Evolutionary conservation across 2,888 invertebrate species (phyloP).

Genomic region (Steinernema hermaphroditum): DNA sequence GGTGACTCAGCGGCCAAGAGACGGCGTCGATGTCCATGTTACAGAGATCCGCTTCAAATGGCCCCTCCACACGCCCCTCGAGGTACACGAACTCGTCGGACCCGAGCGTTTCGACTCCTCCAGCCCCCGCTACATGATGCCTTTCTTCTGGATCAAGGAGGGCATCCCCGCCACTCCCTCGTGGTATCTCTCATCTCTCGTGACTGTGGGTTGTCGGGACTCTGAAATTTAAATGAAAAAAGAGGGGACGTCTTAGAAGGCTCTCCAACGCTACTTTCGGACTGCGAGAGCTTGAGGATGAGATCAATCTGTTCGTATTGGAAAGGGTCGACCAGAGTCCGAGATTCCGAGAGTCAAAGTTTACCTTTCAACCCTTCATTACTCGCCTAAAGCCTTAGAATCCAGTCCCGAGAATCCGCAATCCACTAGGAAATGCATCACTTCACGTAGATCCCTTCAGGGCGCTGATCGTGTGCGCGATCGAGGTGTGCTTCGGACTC

Average conservation of each 20-base stretch:
- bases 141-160: slow-evolving; percentile 60
- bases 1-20: not conserved
- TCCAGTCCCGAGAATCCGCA: too few species aligned
- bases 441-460: slow-evolving; percentile 41
- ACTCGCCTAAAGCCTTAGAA: too few species aligned
- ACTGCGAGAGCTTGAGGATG: too few species aligned
- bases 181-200: slow-evolving; percentile 50
- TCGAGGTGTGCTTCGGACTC: slow-evolving; percentile 18
- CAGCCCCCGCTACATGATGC: slow-evolving; percentile 53
- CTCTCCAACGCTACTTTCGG: too few species aligned
- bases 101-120: slow-evolving; percentile 57
- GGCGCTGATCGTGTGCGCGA: slow-evolving; percentile 60
- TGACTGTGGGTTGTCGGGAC: too few species aligned
- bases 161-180: slow-evolving; percentile 62
- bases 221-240: too few species aligned
- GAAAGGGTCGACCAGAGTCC: too few species aligned
- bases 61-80: slow-evolving; percentile 62
- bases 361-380: too few species aligned
- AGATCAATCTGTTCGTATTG: too few species aligned
- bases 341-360: too few species aligned
- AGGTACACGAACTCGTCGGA: slow-evolving; percentile 64
- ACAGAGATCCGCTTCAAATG: slow-evolving; percentile 63
- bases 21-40: slow-evolving; percentile 35
- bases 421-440: too few species aligned
- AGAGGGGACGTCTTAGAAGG: too few species aligned